These are phyloP conservation scores for Coryphaenoides rupestris DNA, from an alignment of 2,113 vertebrate genomes.

Conservation along the genomic window DNA sequence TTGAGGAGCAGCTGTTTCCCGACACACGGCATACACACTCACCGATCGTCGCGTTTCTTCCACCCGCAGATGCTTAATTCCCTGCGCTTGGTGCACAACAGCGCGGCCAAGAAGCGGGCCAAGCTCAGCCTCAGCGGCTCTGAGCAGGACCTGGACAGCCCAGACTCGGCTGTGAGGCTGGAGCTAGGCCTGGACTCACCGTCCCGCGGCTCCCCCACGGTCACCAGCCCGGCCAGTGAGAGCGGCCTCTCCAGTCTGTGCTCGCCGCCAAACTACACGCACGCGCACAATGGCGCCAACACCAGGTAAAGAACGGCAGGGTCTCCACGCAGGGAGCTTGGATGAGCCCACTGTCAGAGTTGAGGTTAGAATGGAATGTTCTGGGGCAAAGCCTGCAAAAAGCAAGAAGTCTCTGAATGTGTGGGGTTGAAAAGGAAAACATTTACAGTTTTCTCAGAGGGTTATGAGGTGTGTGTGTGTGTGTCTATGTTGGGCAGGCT, in stretches of 20 bases:
- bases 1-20: neutral
- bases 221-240: conserved; percentile 76
- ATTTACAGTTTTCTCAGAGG: too few relatives aligned
- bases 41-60: neutral
- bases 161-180: conserved; percentile 74
- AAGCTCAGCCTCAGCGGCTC: conserved; percentile 74
- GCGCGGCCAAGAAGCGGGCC: conserved; percentile 89
- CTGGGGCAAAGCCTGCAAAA: too few relatives aligned
- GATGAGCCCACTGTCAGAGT: too few relatives aligned
- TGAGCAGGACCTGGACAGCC: conserved; percentile 81
- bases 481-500: neutral
- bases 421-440: too few relatives aligned
- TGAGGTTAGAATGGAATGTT: too few relatives aligned
- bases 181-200: conserved; percentile 71
- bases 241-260: conserved; percentile 79
- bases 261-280: conserved; percentile 66
- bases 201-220: conserved; percentile 69
- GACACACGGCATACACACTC: neutral
- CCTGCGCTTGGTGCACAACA: conserved; percentile 82
- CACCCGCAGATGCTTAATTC: conserved; percentile 84
- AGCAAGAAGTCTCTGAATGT: too few relatives aligned
- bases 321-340: too few relatives aligned
- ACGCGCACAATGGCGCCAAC: conserved; percentile 58
- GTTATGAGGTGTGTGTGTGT: neutral
- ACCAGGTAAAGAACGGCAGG: conserved; percentile 51